These are phyloP conservation scores for Dascillus cervinus DNA, from an alignment of 2,888 invertebrate species.

Conservation along the genomic window DNA sequence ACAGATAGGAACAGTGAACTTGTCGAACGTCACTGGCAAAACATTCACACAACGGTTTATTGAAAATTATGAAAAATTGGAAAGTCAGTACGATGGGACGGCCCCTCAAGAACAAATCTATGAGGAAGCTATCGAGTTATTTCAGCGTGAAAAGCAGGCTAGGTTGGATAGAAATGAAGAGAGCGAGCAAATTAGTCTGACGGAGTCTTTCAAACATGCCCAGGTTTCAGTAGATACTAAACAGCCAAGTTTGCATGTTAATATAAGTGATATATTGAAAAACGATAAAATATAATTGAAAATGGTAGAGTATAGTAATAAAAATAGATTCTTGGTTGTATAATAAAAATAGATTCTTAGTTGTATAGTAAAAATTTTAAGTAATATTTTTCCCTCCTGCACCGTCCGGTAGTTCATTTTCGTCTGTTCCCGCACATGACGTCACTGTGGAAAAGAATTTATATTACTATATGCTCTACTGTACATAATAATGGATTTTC, in stretches of 20 bases:
- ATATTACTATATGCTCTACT: too few species aligned
- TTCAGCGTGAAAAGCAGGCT: conserved; percentile 27
- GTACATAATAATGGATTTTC: too few species aligned
- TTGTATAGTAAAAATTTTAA: too few species aligned
- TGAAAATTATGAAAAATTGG: conserved; percentile 51
- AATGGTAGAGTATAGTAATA: background rate
- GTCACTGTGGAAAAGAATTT: too few species aligned
- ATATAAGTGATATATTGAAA: conserved; percentile 9
- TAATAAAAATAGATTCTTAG: too few species aligned
- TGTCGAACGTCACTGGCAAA: conserved; percentile 45
- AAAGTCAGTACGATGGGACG: conserved; percentile 42
- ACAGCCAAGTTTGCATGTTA: conserved; percentile 19
- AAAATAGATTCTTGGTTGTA: too few species aligned
- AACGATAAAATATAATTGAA: background rate
- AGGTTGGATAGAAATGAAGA: conserved; percentile 5
- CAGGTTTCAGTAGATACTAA: conserved; percentile 15
- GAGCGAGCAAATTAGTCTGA: conserved; percentile 14
- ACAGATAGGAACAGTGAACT: conserved; percentile 48
- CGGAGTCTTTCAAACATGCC: conserved; percentile 23
- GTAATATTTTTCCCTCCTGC: too few species aligned
- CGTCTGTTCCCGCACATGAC: too few species aligned
- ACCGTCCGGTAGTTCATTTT: too few species aligned
- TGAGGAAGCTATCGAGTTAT: conserved; percentile 37
- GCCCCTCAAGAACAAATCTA: conserved; percentile 44
- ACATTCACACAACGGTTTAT: conserved; percentile 55